Percentiles rank a stretch among this genome's conserved stretches.
phyloP scores from a whole-genome alignment of 2,888 invertebrate genomes.

The Andricus curvator region DNA sequence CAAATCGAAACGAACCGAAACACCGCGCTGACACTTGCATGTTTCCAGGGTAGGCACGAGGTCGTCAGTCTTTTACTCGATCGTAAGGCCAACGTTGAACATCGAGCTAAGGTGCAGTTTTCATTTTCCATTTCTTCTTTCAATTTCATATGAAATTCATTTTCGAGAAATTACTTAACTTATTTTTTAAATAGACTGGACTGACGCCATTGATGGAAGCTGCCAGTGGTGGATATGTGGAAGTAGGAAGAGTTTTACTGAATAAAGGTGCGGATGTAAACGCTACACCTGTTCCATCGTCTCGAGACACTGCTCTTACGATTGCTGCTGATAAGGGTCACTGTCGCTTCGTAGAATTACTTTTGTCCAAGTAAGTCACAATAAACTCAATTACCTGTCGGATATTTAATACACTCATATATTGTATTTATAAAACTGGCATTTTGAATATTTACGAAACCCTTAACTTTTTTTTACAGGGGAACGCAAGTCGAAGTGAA shows the following conservation, averaged over 20 bases:
- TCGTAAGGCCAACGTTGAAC: slow-evolving; percentile 98
- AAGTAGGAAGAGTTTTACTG: slow-evolving; percentile 96
- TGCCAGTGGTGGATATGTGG: slow-evolving; percentile 99
- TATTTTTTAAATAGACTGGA: slow-evolving; percentile 85
- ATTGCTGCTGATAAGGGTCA: slow-evolving; percentile 99
- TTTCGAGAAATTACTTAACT: background rate
- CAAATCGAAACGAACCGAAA: slow-evolving; percentile 99
- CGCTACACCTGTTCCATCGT: slow-evolving; percentile 98
- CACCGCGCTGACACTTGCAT: slow-evolving; percentile 95
- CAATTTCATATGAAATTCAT: background rate
- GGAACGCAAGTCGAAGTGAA: slow-evolving; percentile 97
- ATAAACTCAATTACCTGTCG: no score
- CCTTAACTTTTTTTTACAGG: slow-evolving; percentile 76
- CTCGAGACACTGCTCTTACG: slow-evolving; percentile 98
- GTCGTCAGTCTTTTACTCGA: slow-evolving; percentile 97
- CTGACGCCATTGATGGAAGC: slow-evolving; percentile 99
- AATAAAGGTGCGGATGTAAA: slow-evolving; percentile 99
- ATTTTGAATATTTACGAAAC: background rate
- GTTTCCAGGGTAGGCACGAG: slow-evolving; percentile 99
- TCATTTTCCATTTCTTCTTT: background rate
- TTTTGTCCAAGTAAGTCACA: slow-evolving; percentile 82
- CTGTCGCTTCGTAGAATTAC: slow-evolving; percentile 92
- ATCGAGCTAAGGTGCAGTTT: slow-evolving; percentile 91
- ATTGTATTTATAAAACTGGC: background rate
- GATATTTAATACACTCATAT: no score